Percentiles rank a stretch among this genome's conserved stretches.
These are phyloP conservation scores for Morone chrysops DNA, from an alignment of 2,113 vertebrate species.

Conservation along the genomic window DNA sequence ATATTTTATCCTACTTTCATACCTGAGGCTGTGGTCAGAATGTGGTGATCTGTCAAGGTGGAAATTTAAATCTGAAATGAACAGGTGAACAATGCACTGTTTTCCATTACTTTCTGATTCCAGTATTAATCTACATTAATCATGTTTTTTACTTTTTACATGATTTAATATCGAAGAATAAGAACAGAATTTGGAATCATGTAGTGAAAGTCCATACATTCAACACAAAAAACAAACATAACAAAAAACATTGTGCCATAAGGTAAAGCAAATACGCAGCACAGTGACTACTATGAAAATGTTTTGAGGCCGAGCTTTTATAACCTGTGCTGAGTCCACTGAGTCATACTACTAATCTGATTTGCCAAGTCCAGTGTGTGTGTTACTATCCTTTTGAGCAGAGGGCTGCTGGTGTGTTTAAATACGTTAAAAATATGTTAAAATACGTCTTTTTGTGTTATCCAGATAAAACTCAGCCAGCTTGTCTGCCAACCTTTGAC, in stretches of 20 bases:
- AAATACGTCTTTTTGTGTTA: slow-evolving; percentile 26
- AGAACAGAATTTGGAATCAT: neutral
- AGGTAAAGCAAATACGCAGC: neutral
- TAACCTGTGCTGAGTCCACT: neutral
- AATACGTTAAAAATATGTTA: too few relatives aligned
- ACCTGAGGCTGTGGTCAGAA: neutral
- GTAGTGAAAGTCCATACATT: neutral
- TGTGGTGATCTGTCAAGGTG: neutral
- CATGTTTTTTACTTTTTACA: neutral
- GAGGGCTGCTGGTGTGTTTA: neutral
- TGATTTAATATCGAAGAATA: neutral
- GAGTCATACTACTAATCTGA: slow-evolving; percentile 30
- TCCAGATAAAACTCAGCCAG: slow-evolving; percentile 88
- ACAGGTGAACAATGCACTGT: too few relatives aligned
- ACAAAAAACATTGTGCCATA: neutral
- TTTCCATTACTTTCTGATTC: neutral
- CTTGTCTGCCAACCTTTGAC: slow-evolving; percentile 87
- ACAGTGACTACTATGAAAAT: neutral
- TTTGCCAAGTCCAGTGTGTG: slow-evolving; percentile 10
- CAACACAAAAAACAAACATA: neutral
- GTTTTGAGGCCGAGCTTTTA: slow-evolving; percentile 20
- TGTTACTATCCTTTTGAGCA: neutral
- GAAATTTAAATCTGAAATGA: neutral
- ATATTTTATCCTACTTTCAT: neutral
- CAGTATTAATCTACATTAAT: neutral